Evolutionary conservation across 23 tunicate genomes (phyloP), one percentile per base, ranked within the genome.

Genomic region (Aplidium turbinatum): DNA sequence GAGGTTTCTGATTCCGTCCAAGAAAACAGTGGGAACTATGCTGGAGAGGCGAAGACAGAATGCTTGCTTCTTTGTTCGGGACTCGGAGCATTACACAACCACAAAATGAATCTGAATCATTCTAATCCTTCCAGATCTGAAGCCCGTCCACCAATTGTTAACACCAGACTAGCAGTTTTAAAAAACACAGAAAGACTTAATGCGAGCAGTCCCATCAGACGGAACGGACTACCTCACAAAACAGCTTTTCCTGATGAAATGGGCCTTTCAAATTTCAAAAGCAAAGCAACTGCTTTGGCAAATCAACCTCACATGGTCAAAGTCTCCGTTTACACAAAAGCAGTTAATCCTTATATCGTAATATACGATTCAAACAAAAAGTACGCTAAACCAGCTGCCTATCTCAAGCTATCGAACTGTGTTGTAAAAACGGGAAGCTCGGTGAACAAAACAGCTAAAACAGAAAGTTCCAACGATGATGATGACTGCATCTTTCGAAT

Each of bases 251-350:
- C 66, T 4, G n/a, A n/a, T n/a, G n/a, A n/a, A n/a, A n/a, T n/a
- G n/a, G n/a, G n/a, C n/a, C n/a, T n/a, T n/a, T n/a, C n/a, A n/a
- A n/a, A n/a, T n/a, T n/a, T n/a, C n/a, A n/a, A n/a, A n/a, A n/a
- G n/a, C n/a, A n/a, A n/a, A n/a, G n/a, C n/a, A n/a, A n/a, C n/a
- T n/a, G n/a, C n/a, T n/a, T n/a, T n/a, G 1, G 13, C 58, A 9
- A 63, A 66, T 28, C 28, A 66, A 23, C 76, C 94, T 0, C 79
- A 65, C 42, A 32, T 66, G 39, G 94, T 87, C 2, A 73, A 80
- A 55, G 85, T 87, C 23, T 34, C 73, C 31, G 82, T 87, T 5
- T 87, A 87, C 71, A 87, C 86, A 35, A 87, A 87, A 52, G 85
- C 70, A 1, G 71, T 58, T 9, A 79, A 67, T 55, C 94, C 94